Evolutionary conservation across 2,888 invertebrate species (phyloP), one percentile per base, ranked within the genome.

Genomic region (Schizaphis graminum): DNA sequence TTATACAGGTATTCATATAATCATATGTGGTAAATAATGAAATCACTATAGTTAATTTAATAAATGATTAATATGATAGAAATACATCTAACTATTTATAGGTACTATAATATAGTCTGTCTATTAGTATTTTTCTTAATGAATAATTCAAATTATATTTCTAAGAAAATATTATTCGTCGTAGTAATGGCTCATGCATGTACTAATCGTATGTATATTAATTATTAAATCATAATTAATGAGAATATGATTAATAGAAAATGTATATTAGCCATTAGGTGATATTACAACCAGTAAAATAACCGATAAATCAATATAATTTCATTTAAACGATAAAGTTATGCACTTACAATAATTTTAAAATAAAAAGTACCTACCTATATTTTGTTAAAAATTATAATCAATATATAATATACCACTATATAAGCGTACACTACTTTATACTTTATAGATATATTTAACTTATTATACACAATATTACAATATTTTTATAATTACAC

Each of bases 111-210:
- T 87, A 56, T n/a, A 87, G 41, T 13, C 35, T 28, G 49, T 53
- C 11, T 35, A 26, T 88, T 24, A 4, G 56, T 88, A 24, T 56
- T 88, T 77, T 89, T 89, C 88, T 41, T 56, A 89, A 89, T 88
- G 56, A 41, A 89, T 56, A 21, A 35, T 35, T 77, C 77, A 24
- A 77, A 77, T 77, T n/a, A 88, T 53, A 35, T 88, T 88, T 88
- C 35, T 88, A 88, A 41, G 35, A 53, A 88, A 53, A 35, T 53
- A 88, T 16, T 10, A 35, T n/a, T 88, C 24, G 24, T 35, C 35
- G 88, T 35, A 24, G 4, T 53, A 35, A 35, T 24, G 21, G 8
- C 49, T 53, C 10, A 41, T 53, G 24, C 24, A 53, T 35, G 10
- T 56, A 88, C 24, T 47, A 28, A 28, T 47, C 3, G 11, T 56